These are phyloP conservation scores for Festucalex cinctus DNA, from an alignment of 2,113 vertebrate genomes.

Conservation along the genomic window DNA sequence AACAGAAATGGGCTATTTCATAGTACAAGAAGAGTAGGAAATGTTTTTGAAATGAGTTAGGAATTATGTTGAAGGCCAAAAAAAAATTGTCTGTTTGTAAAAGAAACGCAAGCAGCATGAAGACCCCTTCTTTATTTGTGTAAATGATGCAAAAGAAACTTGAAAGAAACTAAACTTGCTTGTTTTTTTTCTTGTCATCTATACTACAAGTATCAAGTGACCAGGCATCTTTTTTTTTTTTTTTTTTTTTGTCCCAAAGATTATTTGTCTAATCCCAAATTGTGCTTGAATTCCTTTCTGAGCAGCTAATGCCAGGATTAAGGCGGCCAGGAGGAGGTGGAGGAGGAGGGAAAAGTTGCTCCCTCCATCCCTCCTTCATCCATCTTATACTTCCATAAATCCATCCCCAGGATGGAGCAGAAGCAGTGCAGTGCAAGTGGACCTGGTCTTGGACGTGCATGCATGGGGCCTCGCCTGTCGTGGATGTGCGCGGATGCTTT, in stretches of 20 bases:
- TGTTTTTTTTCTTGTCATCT: conserved; percentile 18
- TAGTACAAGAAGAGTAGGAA: conserved; percentile 31
- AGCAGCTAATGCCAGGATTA: conserved; percentile 86
- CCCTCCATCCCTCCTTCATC: conserved; percentile 41
- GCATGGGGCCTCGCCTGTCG: not conserved
- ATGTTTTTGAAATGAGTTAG: conserved; percentile 12
- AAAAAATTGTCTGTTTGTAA: not conserved
- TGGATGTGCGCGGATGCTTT: not conserved
- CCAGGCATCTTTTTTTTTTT: conserved; percentile 75
- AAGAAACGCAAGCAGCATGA: not conserved
- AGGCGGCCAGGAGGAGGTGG: conserved; percentile 69
- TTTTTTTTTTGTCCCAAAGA: conserved; percentile 75
- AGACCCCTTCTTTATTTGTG: not conserved
- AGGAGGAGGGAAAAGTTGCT: conserved; percentile 73
- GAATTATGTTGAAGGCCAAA: not conserved
- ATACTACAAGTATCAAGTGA: conserved; percentile 77
- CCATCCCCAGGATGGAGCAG: conserved; percentile 28
- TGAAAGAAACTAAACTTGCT: conserved; percentile 50
- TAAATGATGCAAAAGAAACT: conserved; percentile 67
- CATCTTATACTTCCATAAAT: conserved; percentile 3
- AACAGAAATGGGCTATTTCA: conserved; percentile 1
- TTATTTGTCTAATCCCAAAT: conserved; percentile 91
- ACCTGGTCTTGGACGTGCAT: not conserved
- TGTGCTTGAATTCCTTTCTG: conserved; percentile 85
- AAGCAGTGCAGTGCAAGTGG: conserved; percentile 26